Conservation (phyloP, 2,797 vertebrate species). For the Galago senegalensis region DNA sequence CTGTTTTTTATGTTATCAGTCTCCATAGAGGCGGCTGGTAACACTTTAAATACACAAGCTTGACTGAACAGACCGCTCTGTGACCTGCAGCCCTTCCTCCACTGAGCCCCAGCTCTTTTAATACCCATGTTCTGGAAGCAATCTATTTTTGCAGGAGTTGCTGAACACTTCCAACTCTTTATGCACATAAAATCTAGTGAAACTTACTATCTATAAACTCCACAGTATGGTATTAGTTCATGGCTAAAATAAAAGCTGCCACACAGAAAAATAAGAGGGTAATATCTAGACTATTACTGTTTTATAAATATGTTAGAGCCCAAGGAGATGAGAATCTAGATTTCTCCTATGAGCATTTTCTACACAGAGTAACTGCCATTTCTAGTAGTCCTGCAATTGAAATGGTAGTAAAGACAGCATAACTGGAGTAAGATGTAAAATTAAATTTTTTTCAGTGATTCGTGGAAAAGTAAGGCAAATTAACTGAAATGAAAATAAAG, state of each 20-base stretch:
- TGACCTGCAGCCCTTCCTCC: constrained; percentile 44
- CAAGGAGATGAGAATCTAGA: constrained; percentile 38
- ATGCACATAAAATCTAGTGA: constrained; percentile 70
- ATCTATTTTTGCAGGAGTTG: constrained; percentile 76
- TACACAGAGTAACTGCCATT: background rate
- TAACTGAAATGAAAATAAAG: constrained; percentile 62
- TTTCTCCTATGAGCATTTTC: background rate
- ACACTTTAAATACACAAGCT: constrained; percentile 42
- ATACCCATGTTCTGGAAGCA: constrained; percentile 53
- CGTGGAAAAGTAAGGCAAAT: constrained; percentile 25
- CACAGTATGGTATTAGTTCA: background rate
- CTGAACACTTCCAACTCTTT: constrained; percentile 53
- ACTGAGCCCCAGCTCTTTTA: background rate
- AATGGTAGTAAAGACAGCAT: background rate
- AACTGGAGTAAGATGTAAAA: background rate
- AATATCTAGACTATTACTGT: background rate
- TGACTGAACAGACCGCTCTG: constrained; percentile 30
- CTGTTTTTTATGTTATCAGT: constrained; percentile 29
- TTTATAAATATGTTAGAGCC: constrained; percentile 63
- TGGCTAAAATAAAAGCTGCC: constrained; percentile 58
- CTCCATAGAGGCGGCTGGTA: background rate
- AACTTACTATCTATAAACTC: constrained; percentile 56
- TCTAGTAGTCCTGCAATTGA: constrained; percentile 2
- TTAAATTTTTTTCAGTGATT: background rate
- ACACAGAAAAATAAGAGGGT: constrained; percentile 54